A percentile compares a stretch with the other conserved stretches of the same genome.
Evolutionary conservation across 2,113 vertebrate species (phyloP).

Genomic region (Numenius arquata): DNA sequence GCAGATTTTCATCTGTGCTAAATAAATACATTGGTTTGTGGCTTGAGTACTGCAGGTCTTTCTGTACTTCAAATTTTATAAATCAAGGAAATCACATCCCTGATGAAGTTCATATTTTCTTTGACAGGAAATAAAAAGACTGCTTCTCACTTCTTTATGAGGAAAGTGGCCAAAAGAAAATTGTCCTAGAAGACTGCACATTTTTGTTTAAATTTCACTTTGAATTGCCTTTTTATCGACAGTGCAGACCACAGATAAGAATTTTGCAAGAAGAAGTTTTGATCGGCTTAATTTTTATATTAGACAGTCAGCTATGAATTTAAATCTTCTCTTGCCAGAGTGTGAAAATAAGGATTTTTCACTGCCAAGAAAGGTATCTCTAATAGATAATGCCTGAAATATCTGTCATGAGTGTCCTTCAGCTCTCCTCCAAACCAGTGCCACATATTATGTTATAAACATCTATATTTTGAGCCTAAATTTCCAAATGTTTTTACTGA

Average conservation of each 20-base stretch:
- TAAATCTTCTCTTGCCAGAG: not conserved
- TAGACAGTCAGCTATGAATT: not conserved
- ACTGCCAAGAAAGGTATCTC: not conserved
- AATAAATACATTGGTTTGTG: not conserved
- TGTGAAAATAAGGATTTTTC: conserved; percentile 16
- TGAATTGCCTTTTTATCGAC: not conserved
- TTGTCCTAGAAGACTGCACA: not conserved
- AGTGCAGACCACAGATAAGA: not conserved
- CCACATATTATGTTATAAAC: not conserved
- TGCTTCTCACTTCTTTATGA: not conserved
- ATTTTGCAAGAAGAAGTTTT: not conserved
- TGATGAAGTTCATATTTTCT: not conserved
- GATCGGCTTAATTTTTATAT: not conserved
- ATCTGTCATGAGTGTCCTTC: not conserved
- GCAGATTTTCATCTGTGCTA: not conserved
- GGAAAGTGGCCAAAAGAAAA: not conserved
- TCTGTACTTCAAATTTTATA: not conserved
- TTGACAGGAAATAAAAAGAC: not conserved
- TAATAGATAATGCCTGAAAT: not conserved
- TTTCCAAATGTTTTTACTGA: not conserved
- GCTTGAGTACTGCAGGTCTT: not conserved
- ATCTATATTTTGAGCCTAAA: not conserved
- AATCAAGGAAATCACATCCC: not conserved
- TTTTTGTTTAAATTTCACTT: not conserved
- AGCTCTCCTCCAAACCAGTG: not conserved